These are phyloP conservation scores for Porites rus DNA, from an alignment of 92 coral and sea anemone genomes.

Conservation along the genomic window DNA sequence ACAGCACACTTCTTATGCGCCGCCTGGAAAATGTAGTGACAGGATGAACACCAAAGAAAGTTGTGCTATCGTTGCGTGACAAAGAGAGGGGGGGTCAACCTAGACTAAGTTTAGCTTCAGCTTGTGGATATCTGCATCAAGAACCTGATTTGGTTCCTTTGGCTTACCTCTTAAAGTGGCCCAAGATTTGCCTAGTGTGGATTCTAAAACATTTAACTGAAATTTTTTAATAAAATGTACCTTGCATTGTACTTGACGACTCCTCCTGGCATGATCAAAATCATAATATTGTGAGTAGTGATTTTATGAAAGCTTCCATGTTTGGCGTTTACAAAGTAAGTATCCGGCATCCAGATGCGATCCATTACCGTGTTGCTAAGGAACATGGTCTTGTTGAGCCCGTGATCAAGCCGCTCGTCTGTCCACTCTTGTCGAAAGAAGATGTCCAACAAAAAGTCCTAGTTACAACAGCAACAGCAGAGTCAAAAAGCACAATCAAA, in stretches of 20 bases:
- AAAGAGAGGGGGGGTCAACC: no score
- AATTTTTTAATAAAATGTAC: conserved; percentile 29
- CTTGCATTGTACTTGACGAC: conserved; percentile 85
- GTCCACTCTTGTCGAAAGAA: conserved; percentile 92
- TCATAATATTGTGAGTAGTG: conserved; percentile 91
- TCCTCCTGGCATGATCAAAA: conserved; percentile 91
- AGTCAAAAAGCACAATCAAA: not conserved
- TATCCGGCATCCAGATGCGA: conserved; percentile 96
- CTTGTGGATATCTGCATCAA: no score
- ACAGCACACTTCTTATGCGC: no score
- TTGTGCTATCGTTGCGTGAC: no score
- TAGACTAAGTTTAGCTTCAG: no score
- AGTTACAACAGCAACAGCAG: not conserved
- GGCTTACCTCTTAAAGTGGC: no score
- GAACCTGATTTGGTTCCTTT: no score
- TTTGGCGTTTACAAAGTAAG: conserved; percentile 97
- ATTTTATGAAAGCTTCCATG: conserved; percentile 94
- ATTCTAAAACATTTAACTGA: no score
- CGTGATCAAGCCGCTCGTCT: conserved; percentile 91
- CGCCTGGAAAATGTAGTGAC: no score
- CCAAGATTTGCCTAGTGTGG: no score
- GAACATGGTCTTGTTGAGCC: conserved; percentile 80
- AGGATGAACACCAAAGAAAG: no score
- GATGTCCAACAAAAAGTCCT: conserved; percentile 95
- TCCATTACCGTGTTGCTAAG: conserved; percentile 91